Conservation (phyloP, 2,797 vertebrate genomes). For the Myotis planiceps region DNA sequence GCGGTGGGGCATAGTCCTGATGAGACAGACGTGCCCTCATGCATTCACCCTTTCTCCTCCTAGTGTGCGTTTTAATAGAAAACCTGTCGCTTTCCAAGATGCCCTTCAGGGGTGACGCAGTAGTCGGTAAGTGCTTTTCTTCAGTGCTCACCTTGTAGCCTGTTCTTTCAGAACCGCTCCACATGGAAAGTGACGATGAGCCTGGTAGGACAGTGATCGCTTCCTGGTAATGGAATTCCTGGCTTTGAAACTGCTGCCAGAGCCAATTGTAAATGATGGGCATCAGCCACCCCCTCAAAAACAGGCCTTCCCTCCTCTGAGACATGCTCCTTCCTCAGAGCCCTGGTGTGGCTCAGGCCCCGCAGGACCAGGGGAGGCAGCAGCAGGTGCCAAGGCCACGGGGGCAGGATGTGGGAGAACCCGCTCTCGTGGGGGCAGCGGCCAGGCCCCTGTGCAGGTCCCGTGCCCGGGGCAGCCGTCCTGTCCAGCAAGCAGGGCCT, state of each 20-base stretch:
- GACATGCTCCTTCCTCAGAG: background rate
- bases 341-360: background rate
- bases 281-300: background rate
- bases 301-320: too few relatives aligned
- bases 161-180: background rate
- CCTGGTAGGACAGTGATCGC: background rate
- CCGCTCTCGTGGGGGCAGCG: fast-evolving
- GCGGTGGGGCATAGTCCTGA: background rate
- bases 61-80: slow-evolving; percentile 95
- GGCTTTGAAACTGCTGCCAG: background rate
- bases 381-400: background rate
- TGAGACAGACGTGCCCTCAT: background rate
- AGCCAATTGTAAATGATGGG: background rate
- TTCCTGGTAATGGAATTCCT: fast-evolving
- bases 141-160: too few relatives aligned
- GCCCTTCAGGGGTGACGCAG: slow-evolving; percentile 91
- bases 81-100: slow-evolving; percentile 94
- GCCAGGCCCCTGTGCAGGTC: background rate
- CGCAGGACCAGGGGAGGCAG: fast-evolving
- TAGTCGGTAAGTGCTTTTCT: slow-evolving; percentile 89
- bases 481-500: background rate
- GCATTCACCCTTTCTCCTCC: slow-evolving; percentile 23
- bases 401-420: background rate
- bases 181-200: background rate
- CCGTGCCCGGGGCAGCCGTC: background rate